Evolutionary conservation across 2,113 vertebrate species (phyloP), one percentile per base, ranked within the genome.

Genomic region (Uropsilus gracilis): DNA sequence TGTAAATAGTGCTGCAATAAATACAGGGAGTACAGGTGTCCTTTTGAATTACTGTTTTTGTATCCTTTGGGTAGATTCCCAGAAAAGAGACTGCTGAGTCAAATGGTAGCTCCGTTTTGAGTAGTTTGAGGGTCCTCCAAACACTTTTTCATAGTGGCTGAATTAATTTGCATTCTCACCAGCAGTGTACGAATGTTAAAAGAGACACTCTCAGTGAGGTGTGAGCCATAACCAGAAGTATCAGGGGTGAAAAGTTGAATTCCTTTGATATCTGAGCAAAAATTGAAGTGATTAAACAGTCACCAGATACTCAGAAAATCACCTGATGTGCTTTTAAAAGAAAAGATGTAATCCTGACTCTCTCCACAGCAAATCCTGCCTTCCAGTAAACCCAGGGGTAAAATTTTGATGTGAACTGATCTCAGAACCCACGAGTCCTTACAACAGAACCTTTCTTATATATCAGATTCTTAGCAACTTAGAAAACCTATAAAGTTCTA

Each of bases 181-280:
- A n/a, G n/a, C n/a, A n/a, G n/a, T n/a, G n/a, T n/a, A n/a, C n/a
- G n/a, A n/a, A n/a, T n/a, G n/a, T n/a, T n/a, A n/a, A n/a, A n/a
- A n/a, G n/a, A n/a, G n/a, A n/a, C n/a, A n/a, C n/a, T n/a, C n/a
- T 24, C 11, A 3, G 24, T 46, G 32, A 2, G 11, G 2, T 11
- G 28, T 44, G 34, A 39, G 26, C 30, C 10, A 61, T 57, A 44
- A n/a, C 30, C 55, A 10, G 42, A 24, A 28, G 32, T n/a, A 66
- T 82, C 6, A 10, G 34, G n/a, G 22, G 34, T 12, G 22, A 28
- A 85, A 20, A 28, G 37, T 6, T 44, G 32, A 32, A 32, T 20
- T 57, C 22, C 24, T 66, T 30, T 76, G 59, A 34, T 30, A 85
- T 7, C 34, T 1, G 0, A 76, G 8, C 32, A 55, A 46, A 66